Evolutionary conservation across 2,888 invertebrate species (phyloP).

Genomic region (Polietes domitor): DNA sequence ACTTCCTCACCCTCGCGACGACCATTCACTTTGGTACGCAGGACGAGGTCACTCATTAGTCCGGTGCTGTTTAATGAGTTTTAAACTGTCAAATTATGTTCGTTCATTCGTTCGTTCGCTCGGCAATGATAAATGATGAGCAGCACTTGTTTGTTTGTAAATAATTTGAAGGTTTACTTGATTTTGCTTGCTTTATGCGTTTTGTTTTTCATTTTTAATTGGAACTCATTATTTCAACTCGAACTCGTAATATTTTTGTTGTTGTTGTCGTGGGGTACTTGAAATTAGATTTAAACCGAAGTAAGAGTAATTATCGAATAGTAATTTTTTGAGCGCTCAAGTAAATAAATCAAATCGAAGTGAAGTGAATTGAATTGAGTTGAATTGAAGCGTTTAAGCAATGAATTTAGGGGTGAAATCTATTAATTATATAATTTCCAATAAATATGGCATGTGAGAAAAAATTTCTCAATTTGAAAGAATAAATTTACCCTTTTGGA

Average conservation of each 20-base stretch:
- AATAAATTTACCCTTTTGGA: too few species aligned
- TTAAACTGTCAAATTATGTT: constrained; percentile 48
- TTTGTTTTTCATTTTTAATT: neutral
- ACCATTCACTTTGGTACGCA: neutral
- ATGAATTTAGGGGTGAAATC: too few species aligned
- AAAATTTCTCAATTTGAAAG: too few species aligned
- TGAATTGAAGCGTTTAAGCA: too few species aligned
- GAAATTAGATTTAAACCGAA: neutral
- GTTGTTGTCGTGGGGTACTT: neutral
- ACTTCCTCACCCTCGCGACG: neutral
- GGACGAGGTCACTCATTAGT: constrained; percentile 21
- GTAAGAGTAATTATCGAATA: neutral
- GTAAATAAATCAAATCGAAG: too few species aligned
- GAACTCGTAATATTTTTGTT: too few species aligned
- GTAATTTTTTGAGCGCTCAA: too few species aligned
- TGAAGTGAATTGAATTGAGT: too few species aligned
- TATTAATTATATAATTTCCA: too few species aligned
- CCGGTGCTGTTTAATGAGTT: constrained; percentile 46
- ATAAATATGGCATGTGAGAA: too few species aligned
- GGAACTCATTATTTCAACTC: neutral
- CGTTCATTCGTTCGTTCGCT: too few species aligned
- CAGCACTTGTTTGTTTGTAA: neutral
- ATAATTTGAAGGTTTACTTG: neutral
- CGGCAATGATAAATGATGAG: constrained; percentile 44
- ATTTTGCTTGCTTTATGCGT: neutral